phyloP scores from a whole-genome alignment of 2,797 vertebrate genomes.

The Catharus ustulatus region DNA sequence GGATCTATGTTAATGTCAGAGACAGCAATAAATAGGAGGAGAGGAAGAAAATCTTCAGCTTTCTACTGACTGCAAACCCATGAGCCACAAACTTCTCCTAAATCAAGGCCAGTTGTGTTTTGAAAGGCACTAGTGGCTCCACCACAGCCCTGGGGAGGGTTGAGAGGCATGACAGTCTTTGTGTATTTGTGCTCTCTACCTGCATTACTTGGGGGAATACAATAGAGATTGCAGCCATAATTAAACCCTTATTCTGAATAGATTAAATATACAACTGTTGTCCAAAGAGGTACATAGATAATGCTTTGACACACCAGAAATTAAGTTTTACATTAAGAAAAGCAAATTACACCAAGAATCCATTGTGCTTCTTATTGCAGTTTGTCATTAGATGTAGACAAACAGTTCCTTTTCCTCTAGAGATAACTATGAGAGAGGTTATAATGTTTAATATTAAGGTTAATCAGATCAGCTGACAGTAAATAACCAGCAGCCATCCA shows the following conservation, averaged over 20 bases:
- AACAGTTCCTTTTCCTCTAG: neutral
- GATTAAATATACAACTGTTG: neutral
- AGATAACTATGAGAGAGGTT: neutral
- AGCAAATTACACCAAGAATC: neutral
- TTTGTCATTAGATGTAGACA: neutral
- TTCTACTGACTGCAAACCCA: neutral
- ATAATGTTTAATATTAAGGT: neutral
- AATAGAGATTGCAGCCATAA: neutral
- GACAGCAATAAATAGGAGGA: neutral
- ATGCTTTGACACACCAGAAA: neutral
- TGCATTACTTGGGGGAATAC: neutral
- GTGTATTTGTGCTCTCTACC: neutral
- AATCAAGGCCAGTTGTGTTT: neutral
- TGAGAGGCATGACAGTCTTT: neutral
- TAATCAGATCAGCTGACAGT: slow-evolving; percentile 9
- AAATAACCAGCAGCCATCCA: slow-evolving; percentile 19
- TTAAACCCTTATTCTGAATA: neutral
- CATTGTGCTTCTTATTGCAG: neutral
- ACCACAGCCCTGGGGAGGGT: neutral
- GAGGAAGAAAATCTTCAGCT: neutral
- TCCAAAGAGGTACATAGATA: neutral
- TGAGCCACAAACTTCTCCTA: neutral
- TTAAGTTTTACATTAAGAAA: neutral
- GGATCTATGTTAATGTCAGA: neutral
- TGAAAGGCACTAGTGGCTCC: neutral